Evolutionary conservation across 2,797 vertebrate genomes (phyloP).

Genomic region (Liparis tanakae): DNA sequence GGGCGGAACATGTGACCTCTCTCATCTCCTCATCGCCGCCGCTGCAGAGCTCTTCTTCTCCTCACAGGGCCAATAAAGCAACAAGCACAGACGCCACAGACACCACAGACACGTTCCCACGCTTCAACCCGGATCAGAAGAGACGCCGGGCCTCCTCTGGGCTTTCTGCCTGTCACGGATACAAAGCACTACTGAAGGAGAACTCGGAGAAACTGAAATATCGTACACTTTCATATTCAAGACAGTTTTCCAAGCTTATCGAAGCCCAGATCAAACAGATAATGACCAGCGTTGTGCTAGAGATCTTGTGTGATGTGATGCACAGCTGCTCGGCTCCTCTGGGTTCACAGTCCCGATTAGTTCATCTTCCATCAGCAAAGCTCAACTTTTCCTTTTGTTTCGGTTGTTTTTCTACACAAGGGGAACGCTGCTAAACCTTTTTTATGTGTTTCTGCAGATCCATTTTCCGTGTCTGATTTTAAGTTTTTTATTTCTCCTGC

Average conservation of each 20-base stretch:
- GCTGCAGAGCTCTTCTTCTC: neutral
- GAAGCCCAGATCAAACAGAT: neutral
- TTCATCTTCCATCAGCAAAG: neutral
- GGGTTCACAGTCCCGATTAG: too few species aligned
- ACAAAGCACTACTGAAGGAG: slow-evolving; percentile 59
- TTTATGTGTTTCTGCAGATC: too few species aligned
- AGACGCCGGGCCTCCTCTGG: slow-evolving; percentile 54
- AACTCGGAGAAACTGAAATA: neutral
- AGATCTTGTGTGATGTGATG: neutral
- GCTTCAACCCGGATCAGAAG: slow-evolving; percentile 23
- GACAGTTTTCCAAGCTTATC: too few species aligned
- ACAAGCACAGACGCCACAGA: slow-evolving; percentile 7
- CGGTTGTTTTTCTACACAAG: neutral
- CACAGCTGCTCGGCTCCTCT: neutral
- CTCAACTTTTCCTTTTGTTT: neutral
- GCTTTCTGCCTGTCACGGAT: slow-evolving; percentile 43
- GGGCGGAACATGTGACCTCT: neutral
- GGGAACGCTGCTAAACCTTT: too few species aligned
- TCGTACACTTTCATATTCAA: neutral
- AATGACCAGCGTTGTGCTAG: neutral
- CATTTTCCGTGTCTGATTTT: neutral
- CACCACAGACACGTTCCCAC: slow-evolving; percentile 34
- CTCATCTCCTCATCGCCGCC: neutral
- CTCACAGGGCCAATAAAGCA: slow-evolving; percentile 45
- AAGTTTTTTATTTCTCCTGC: neutral